Base-by-base conservation (phyloP, 2,888 invertebrate species). In the Molorchus minor region DNA sequence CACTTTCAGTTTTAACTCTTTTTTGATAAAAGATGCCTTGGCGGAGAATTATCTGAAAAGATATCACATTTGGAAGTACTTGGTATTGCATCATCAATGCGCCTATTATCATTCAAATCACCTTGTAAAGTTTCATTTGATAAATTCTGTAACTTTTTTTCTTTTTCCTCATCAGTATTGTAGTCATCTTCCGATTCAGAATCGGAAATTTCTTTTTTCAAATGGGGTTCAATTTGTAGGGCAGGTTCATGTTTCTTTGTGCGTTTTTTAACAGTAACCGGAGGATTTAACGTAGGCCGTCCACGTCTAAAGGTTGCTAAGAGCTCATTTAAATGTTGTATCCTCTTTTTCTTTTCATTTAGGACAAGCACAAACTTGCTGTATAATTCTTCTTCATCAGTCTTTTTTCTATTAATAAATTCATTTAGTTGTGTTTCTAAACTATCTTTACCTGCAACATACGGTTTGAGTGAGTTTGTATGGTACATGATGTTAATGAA, bases 301-400 rank as follows among this genome's bases (percentile, higher is more conserved):
- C 72, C 68, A 29, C 64, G 56, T 54, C 62, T 67, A 43, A 72
- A 71, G 21, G 73, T 75, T 52, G 75, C 67, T 53, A 80, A 59
- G n/a, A 75, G 62, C 62, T 79, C 76, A 53, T 70, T 76, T 38
- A 79, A 66, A 64, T 77, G 75, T 54, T 76, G 75, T 58, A 79
- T 79, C 38, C 74, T 67, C 17, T 65, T 70, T 61, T 79, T 79
- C 54, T 80, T 80, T 61, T 78, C 79, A 67, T 79, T 79, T 62
- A 80, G 61, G 25, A 77, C 40, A 46, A 73, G 61, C 19, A 75
- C 56, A 69, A 79, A 79, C 21, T 71, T 73, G 45, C 72, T 75
- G 12, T 72, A 75, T 54, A 78, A 67, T 56, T 72, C 66, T 46
- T 71, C 55, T 47, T 79, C 78, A 43, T 72, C 70, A 12, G 41